Evolutionary conservation across 2,888 invertebrate genomes (phyloP).

Genomic region (Dioctria linearis): DNA sequence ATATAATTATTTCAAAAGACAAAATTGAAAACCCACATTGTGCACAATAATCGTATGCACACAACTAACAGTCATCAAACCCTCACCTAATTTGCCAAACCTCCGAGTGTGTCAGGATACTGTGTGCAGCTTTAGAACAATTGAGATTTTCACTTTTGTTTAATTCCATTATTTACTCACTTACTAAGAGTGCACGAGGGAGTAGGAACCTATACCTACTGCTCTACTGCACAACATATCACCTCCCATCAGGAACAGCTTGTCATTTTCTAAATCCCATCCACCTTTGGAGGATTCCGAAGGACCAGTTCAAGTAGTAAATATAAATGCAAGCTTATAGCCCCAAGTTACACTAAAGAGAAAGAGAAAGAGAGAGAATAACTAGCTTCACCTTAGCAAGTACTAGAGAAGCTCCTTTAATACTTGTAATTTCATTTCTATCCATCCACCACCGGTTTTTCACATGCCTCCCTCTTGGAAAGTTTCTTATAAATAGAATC

Average conservation of each 20-base stretch:
- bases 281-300: no score
- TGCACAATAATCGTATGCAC: not conserved
- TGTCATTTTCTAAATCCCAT: not conserved
- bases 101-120: not conserved
- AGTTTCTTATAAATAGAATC: not conserved
- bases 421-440: constrained; percentile 41
- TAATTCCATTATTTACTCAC: constrained; percentile 39
- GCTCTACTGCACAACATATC: not conserved
- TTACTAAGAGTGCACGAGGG: constrained; percentile 13
- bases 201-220: not conserved
- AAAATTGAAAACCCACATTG: not conserved
- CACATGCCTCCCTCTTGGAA: not conserved
- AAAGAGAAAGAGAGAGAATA: not conserved
- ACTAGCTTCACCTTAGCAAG: not conserved
- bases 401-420: constrained; percentile 27
- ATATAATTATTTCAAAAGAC: no score
- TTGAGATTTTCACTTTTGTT: constrained; percentile 22
- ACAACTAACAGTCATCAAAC: constrained; percentile 33
- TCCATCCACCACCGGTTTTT: constrained; percentile 8
- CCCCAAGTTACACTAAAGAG: constrained; percentile 7
- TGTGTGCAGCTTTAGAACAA: constrained; percentile 35
- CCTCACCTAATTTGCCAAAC: constrained; percentile 25
- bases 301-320: constrained; percentile 10
- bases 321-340: constrained; percentile 32
- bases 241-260: not conserved